phyloP scores from a whole-genome alignment of 2,888 invertebrate genomes.

The Gastrophysa polygoni region DNA sequence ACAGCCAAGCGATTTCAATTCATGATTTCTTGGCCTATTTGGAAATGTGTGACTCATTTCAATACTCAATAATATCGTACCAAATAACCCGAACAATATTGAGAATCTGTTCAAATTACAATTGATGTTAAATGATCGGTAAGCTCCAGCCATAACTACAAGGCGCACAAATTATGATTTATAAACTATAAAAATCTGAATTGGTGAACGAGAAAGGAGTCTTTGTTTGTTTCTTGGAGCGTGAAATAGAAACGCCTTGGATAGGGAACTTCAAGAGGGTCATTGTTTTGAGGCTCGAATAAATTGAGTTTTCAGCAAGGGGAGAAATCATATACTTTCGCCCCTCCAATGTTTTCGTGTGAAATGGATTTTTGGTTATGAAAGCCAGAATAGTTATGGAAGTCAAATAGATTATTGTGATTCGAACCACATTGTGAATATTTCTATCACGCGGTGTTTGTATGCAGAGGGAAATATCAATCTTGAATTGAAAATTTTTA shows the following conservation, averaged over 20 bases:
- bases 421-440: too few species aligned
- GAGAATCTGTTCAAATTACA: background rate
- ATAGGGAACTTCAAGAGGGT: constrained; percentile 43
- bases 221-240: constrained; percentile 54
- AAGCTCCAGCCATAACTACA: constrained; percentile 44
- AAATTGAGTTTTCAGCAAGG: constrained; percentile 22
- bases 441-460: too few species aligned
- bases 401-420: too few species aligned
- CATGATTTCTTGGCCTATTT: too few species aligned
- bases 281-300: constrained; percentile 42
- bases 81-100: background rate
- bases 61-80: background rate
- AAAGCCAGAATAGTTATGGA: too few species aligned
- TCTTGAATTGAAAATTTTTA: too few species aligned
- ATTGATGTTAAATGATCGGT: constrained; percentile 22
- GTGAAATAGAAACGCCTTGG: constrained; percentile 52
- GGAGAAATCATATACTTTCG: background rate
- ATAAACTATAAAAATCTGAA: constrained; percentile 43
- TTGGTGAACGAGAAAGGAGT: constrained; percentile 48
- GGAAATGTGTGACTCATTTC: background rate
- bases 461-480: too few species aligned
- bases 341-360: too few species aligned
- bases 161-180: constrained; percentile 43
- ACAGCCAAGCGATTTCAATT: too few species aligned
- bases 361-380: too few species aligned